Conservation (phyloP, 2,113 vertebrate species). For the Pterocles orientalis region DNA sequence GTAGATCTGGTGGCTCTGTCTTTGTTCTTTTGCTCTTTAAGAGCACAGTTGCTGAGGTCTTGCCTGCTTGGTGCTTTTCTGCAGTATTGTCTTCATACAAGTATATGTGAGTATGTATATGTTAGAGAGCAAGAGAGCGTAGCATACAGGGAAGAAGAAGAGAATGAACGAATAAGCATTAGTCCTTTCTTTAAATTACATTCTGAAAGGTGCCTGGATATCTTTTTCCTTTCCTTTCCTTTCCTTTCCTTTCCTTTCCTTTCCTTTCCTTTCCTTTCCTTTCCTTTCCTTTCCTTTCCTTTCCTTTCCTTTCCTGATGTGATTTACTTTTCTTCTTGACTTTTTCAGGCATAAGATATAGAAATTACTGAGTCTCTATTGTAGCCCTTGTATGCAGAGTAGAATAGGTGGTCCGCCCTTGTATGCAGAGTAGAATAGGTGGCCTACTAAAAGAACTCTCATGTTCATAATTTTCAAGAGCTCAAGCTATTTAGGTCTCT, state of each 20-base stretch:
- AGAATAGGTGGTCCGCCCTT: too few relatives aligned
- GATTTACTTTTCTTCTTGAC: neutral
- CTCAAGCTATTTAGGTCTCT: neutral
- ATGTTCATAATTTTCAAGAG: neutral
- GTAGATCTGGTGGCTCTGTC: neutral
- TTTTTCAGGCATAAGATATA: neutral
- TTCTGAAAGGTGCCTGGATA: neutral
- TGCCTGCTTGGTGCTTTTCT: neutral
- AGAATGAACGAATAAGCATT: neutral
- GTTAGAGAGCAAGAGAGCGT: neutral
- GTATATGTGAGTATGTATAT: neutral
- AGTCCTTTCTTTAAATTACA: neutral
- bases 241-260: too few relatives aligned
- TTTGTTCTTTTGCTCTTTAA: neutral
- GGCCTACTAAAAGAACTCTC: neutral
- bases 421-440: too few relatives aligned
- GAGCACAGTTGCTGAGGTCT: neutral
- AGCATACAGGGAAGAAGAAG: neutral
- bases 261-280: too few relatives aligned
- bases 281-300: too few relatives aligned
- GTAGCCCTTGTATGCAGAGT: neutral
- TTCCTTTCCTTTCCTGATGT: too few relatives aligned
- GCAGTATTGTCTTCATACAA: neutral
- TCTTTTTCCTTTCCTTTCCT: neutral
- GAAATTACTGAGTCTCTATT: neutral